Base-by-base conservation (phyloP, 2,113 vertebrate species). In the Falcunculus frontatus region DNA sequence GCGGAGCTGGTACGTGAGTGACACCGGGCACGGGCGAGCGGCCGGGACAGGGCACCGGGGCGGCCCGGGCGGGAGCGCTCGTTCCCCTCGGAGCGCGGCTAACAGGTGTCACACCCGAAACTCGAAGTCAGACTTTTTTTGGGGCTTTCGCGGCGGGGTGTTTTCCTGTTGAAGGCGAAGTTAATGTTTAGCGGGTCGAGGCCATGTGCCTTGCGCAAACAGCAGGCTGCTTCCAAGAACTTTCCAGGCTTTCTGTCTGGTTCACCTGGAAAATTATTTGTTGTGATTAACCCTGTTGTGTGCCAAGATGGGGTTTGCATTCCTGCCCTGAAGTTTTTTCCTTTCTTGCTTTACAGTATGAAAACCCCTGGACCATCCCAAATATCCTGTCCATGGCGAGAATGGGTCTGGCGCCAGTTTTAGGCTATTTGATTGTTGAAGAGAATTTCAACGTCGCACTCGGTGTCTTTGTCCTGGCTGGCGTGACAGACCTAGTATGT, bases 311-410 rank as follows among this genome's bases (percentile, higher is more conserved):
- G 70, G 50, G 20, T 27, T 53, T 73, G 59, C 21, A 3, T 33
- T 53, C 64, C 23, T 5, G 16, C 11, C 30, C 82, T 97, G 60
- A 82, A 32, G 53, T 11, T 47, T 84, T 88, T 14, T 41, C 33
- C 12, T 89, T 42, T 86, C 76, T 93, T 46, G 6, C 84, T 93
- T 67, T 95, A 0, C 93, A 99, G 99, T 99, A 99, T 96, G 99
- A 99, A 97, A 99, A 99, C 94, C 99, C 99, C 4, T 99, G 99
- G 99, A 99, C 99, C 8, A 97, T 99, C 94, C 99, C 99, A 42
- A 99, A 99, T 78, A 97, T 99, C 74, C 96, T 99, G 95, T 99
- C 99, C 33, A 97, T 99, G 98, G 98, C 98, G 17, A 98, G 99
- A 73, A 99, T 99, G 89, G 95, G 98, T 33, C 94, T 99, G 95